These are phyloP conservation scores for Microtus richardsoni DNA, from an alignment of 2,113 vertebrate genomes.

Conservation along the genomic window DNA sequence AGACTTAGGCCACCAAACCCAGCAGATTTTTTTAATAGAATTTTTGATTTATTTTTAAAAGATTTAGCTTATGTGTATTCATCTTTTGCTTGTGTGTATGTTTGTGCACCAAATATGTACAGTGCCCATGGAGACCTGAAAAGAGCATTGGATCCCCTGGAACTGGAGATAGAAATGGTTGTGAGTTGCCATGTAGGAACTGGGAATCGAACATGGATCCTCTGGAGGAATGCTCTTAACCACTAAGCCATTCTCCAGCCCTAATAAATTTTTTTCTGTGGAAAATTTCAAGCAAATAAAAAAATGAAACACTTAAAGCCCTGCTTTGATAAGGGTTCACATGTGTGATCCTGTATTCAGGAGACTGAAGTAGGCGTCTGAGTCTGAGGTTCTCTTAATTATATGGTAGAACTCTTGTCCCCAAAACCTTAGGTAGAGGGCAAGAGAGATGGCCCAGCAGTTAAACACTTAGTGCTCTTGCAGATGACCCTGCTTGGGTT, in stretches of 20 bases:
- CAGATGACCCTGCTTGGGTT: background rate
- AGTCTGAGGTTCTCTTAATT: background rate
- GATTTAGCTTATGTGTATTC: background rate
- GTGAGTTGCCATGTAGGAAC: background rate
- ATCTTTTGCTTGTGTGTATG: background rate
- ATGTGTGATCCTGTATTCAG: background rate
- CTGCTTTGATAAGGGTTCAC: background rate
- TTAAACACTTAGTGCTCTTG: background rate
- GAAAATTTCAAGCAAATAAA: constrained; percentile 35
- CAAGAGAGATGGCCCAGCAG: too few species aligned
- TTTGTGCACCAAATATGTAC: background rate
- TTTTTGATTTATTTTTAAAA: background rate
- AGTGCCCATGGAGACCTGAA: background rate
- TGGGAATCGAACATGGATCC: background rate
- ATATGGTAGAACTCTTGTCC: background rate
- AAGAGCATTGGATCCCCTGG: background rate
- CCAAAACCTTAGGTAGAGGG: too few species aligned
- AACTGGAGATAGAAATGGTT: background rate
- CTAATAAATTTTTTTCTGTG: constrained; percentile 1
- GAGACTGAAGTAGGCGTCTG: background rate
- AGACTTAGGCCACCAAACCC: background rate
- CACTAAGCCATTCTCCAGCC: background rate
- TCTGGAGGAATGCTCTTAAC: background rate
- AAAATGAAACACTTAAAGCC: background rate
- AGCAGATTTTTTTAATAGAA: background rate